Percentiles rank a stretch among this genome's conserved stretches.
Conservation (phyloP, 2,113 vertebrate species). For the Pogona vitticeps region DNA sequence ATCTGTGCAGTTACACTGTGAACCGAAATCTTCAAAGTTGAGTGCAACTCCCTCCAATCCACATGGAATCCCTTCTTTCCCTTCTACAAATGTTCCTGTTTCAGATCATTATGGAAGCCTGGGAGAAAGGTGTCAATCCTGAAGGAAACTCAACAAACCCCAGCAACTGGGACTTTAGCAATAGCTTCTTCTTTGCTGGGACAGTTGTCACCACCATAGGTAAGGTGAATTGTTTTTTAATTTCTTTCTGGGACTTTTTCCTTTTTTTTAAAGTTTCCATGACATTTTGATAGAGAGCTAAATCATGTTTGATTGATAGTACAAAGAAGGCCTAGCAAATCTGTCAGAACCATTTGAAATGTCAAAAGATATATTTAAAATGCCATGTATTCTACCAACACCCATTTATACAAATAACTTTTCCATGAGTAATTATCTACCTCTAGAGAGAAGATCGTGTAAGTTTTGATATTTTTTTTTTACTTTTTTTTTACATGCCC, state of each 20-base stretch:
- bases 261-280: neutral
- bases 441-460: neutral
- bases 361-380: neutral
- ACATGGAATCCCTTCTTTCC: constrained; percentile 2
- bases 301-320: neutral
- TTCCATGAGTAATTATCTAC: neutral
- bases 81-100: constrained; percentile 2
- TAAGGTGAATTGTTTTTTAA: constrained; percentile 59
- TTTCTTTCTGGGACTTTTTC: neutral
- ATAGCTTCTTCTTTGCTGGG: constrained; percentile 92
- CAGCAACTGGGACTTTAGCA: constrained; percentile 95
- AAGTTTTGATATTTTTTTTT: neutral
- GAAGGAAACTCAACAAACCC: constrained; percentile 90
- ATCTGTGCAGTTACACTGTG: neutral
- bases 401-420: constrained; percentile 23
- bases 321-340: constrained; percentile 20
- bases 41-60: neutral
- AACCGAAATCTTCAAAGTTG: neutral
- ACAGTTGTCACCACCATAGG: constrained; percentile 93
- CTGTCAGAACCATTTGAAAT: neutral
- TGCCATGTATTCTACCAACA: constrained; percentile 4
- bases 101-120: constrained; percentile 90
- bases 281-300: constrained; percentile 1
- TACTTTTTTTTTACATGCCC: neutral
- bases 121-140: constrained; percentile 92